Conservation (phyloP, 2,888 invertebrate genomes). For the Junonia oenone region DNA sequence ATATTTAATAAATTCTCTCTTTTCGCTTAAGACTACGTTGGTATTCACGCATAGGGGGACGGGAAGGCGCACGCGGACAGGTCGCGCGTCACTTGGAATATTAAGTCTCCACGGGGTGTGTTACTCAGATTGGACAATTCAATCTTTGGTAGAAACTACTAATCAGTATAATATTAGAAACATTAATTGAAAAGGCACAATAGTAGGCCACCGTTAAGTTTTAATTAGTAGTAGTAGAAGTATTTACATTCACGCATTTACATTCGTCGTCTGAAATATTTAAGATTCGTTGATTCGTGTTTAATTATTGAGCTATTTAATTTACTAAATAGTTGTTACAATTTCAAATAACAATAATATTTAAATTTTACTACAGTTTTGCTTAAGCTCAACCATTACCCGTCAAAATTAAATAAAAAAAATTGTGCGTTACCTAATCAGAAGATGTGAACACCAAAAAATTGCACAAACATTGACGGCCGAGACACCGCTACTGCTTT, state of each 20-base stretch:
- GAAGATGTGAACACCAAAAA: constrained; percentile 36
- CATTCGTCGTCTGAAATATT: not conserved
- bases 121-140: constrained; percentile 13
- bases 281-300: not conserved
- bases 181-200: constrained; percentile 33
- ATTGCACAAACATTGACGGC: constrained; percentile 28
- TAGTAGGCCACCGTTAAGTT: constrained; percentile 31
- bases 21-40: constrained; percentile 62
- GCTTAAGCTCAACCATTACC: constrained; percentile 5
- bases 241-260: not conserved
- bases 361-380: not conserved
- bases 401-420: not conserved
- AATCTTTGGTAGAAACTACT: constrained; percentile 45
- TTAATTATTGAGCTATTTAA: not conserved
- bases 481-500: constrained; percentile 10
- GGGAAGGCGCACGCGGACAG: constrained; percentile 40
- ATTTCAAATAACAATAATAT: not conserved
- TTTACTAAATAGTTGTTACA: not conserved
- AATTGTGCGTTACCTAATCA: constrained; percentile 22
- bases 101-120: not conserved
- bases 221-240: not conserved
- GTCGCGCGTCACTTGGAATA: not conserved
- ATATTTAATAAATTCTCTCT: constrained; percentile 62
- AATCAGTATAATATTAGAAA: constrained; percentile 10
- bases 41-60: constrained; percentile 55